A percentile compares a stretch with the other conserved stretches of the same genome.
These are phyloP conservation scores for Cossypha caffra DNA, from an alignment of 2,797 vertebrate species.

Conservation along the genomic window DNA sequence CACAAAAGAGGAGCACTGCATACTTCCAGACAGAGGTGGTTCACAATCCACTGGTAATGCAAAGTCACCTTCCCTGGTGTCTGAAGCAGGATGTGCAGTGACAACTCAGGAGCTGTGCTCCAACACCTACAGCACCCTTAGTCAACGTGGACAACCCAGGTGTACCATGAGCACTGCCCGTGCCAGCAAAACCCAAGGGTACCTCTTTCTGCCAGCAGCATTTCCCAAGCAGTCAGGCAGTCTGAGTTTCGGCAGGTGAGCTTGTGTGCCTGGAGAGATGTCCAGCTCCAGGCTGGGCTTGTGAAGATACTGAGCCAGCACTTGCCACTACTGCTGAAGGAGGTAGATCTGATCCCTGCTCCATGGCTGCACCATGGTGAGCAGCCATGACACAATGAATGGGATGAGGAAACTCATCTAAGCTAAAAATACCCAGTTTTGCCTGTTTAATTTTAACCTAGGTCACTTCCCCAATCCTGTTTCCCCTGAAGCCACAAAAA, in stretches of 20 bases:
- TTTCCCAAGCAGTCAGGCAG: accelerated
- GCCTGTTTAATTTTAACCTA: constrained; percentile 16
- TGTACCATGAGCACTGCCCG: accelerated
- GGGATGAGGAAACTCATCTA: neutral
- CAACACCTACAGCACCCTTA: neutral
- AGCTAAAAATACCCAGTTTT: constrained; percentile 42
- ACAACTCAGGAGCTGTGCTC: neutral
- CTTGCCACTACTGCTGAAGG: neutral
- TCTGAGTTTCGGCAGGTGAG: neutral
- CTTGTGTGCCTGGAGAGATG: accelerated
- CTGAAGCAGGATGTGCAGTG: neutral
- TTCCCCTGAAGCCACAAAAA: constrained; percentile 24
- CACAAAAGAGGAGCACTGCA: neutral
- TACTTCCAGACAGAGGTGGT: neutral
- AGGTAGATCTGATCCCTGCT: neutral
- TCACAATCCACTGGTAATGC: neutral
- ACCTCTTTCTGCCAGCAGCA: neutral
- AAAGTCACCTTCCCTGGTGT: neutral
- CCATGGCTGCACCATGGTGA: neutral
- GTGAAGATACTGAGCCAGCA: neutral
- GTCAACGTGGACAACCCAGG: accelerated
- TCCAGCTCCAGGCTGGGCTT: neutral
- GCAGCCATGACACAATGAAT: neutral
- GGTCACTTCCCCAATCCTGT: constrained; percentile 22
- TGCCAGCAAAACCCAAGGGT: neutral